phyloP scores from a whole-genome alignment of 1,140 invertebrate genomes.

The Drosophila parvula region DNA sequence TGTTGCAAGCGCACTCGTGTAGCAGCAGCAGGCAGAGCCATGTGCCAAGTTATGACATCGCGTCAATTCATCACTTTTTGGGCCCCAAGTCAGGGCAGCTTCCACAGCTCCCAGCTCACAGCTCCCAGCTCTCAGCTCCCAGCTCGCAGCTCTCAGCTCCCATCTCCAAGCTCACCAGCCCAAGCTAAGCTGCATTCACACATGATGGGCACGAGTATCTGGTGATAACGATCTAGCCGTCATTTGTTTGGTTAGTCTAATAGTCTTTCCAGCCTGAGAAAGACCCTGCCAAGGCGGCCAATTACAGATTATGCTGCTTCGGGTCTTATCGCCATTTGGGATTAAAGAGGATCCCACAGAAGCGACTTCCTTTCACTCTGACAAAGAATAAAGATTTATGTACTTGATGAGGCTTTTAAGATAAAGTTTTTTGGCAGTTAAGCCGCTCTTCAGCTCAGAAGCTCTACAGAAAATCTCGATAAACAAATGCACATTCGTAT shows the following conservation, averaged over 20 bases:
- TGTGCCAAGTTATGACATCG: slow-evolving; percentile 80
- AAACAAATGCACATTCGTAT: not conserved
- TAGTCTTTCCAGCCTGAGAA: slow-evolving; percentile 43
- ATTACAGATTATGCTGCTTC: slow-evolving; percentile 25
- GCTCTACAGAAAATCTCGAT: no score
- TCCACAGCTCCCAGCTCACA: not conserved
- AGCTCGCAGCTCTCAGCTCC: not conserved
- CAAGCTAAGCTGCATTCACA: slow-evolving; percentile 25
- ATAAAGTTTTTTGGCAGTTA: not conserved
- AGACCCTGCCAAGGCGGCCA: slow-evolving; percentile 19
- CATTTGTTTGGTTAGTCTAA: slow-evolving; percentile 60
- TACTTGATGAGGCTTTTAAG: not conserved
- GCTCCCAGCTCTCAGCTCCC: not conserved
- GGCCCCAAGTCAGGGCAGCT: slow-evolving; percentile 27
- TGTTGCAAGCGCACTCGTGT: slow-evolving; percentile 71
- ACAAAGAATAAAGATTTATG: slow-evolving; percentile 7
- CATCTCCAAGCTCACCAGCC: slow-evolving; percentile 2
- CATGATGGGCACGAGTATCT: slow-evolving; percentile 44
- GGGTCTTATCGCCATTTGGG: not conserved
- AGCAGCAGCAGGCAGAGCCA: slow-evolving; percentile 37
- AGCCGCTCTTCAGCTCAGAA: no score
- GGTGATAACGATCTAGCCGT: slow-evolving; percentile 44
- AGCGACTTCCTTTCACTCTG: slow-evolving; percentile 15
- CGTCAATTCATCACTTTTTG: slow-evolving; percentile 58
- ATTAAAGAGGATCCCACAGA: slow-evolving; percentile 1